These are phyloP conservation scores for Tipula lateralis DNA, from an alignment of 2,888 invertebrate species.

Conservation along the genomic window DNA sequence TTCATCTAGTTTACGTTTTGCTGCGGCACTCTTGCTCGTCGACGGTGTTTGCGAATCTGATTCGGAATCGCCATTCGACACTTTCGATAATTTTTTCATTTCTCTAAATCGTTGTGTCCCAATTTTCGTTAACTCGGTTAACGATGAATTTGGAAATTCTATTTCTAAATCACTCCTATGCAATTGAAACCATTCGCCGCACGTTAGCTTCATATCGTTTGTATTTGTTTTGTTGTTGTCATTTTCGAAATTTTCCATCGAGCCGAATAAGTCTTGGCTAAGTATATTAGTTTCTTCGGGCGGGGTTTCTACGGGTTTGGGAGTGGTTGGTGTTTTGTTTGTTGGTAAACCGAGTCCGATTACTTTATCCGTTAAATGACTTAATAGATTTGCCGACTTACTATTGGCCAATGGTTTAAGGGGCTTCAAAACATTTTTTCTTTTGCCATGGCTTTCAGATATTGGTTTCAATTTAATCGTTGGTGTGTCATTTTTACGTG, in stretches of 20 bases:
- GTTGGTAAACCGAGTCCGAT: conserved; percentile 34
- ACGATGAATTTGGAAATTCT: conserved; percentile 54
- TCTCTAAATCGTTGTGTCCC: conserved; percentile 44
- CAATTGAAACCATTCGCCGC: conserved; percentile 58
- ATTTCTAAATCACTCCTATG: conserved; percentile 55
- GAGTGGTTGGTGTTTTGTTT: background rate
- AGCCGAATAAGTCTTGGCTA: background rate
- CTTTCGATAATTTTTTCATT: conserved; percentile 40
- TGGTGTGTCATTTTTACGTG: conserved; percentile 33
- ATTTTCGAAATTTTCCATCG: conserved; percentile 20
- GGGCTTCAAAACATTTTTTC: background rate
- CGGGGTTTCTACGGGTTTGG: conserved; percentile 28
- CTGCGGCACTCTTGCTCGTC: background rate
- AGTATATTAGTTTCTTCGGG: background rate
- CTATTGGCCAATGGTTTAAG: background rate
- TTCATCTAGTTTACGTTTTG: conserved; percentile 50
- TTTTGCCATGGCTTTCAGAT: background rate
- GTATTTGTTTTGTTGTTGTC: conserved; percentile 39
- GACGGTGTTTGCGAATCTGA: conserved; percentile 37
- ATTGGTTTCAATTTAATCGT: conserved; percentile 33
- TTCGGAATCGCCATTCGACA: conserved; percentile 40
- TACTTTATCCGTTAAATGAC: conserved; percentile 38
- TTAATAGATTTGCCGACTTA: conserved; percentile 46
- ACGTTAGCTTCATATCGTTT: conserved; percentile 46
- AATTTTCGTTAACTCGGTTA: conserved; percentile 55